Evolutionary conservation across 2,113 vertebrate genomes (phyloP).

Genomic region (Hydrolagus affinis): DNA sequence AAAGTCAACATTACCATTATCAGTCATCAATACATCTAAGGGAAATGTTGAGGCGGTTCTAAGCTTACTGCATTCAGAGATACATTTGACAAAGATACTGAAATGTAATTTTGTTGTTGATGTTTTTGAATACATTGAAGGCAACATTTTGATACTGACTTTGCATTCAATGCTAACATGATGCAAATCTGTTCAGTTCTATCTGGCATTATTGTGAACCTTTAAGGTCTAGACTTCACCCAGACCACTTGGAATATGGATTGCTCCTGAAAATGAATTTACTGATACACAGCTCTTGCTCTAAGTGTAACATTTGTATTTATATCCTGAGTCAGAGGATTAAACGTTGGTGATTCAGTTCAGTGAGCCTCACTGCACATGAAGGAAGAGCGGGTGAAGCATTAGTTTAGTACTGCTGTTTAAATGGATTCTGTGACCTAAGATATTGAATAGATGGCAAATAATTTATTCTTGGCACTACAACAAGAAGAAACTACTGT

Average conservation of each 20-base stretch:
- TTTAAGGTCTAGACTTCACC: background rate
- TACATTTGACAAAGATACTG: too few species aligned
- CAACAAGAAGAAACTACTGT: too few species aligned
- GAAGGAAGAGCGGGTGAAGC: background rate
- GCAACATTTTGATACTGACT: background rate
- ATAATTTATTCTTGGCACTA: background rate
- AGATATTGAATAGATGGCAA: background rate
- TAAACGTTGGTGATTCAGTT: background rate
- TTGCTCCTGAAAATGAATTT: background rate
- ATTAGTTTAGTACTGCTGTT: background rate
- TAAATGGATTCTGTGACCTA: background rate
- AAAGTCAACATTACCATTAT: too few species aligned
- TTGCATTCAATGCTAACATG: background rate
- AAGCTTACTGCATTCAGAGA: too few species aligned
- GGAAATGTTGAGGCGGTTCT: too few species aligned
- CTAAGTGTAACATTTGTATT: background rate
- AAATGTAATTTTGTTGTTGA: too few species aligned
- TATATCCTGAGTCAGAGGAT: background rate
- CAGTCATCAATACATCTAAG: too few species aligned
- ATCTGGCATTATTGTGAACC: background rate
- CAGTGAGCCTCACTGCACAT: background rate
- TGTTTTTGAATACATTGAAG: background rate
- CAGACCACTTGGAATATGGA: background rate
- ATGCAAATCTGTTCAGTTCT: background rate
- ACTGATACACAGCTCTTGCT: background rate